Conservation (phyloP, 2,797 vertebrate genomes). For the Anguilla pacifica region DNA sequence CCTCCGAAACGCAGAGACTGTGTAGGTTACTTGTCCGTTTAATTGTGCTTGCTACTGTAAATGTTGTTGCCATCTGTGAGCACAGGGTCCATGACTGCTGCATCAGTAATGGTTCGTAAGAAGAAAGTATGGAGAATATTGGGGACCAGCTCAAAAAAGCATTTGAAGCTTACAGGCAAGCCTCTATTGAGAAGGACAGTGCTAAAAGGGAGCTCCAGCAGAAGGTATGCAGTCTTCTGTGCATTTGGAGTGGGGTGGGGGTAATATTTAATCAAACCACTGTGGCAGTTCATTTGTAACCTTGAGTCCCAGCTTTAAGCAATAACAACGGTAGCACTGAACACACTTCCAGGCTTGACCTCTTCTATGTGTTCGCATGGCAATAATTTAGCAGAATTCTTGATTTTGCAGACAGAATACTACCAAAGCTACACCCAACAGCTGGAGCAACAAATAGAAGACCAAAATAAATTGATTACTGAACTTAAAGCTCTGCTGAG, state of each 20-base stretch:
- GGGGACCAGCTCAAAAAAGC: conserved; percentile 97
- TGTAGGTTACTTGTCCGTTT: neutral
- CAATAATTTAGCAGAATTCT: neutral
- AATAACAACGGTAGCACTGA: neutral
- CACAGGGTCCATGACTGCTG: conserved; percentile 71
- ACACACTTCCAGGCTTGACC: neutral
- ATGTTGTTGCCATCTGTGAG: conserved; percentile 25
- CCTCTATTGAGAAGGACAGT: conserved; percentile 89
- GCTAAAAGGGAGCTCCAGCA: conserved; percentile 86
- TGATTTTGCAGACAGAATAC: conserved; percentile 83
- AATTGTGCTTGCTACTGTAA: neutral
- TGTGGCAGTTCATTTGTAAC: neutral
- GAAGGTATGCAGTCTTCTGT: conserved; percentile 74
- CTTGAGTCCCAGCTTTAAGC: too few species aligned
- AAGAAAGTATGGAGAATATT: conserved; percentile 93
- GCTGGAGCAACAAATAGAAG: conserved; percentile 87
- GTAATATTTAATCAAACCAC: neutral
- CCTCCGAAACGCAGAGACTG: neutral
- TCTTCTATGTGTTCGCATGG: neutral
- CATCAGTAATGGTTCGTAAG: conserved; percentile 88
- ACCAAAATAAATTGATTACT: conserved; percentile 82
- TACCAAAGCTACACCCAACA: conserved; percentile 85
- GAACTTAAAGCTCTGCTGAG: conserved; percentile 73
- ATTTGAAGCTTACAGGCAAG: conserved; percentile 93
- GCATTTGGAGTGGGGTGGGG: neutral